A percentile compares a stretch with the other conserved stretches of the same genome.
phyloP scores from a whole-genome alignment of 35 echinoderm and acorn worm species.

The Ophiothrix spiculata region DNA sequence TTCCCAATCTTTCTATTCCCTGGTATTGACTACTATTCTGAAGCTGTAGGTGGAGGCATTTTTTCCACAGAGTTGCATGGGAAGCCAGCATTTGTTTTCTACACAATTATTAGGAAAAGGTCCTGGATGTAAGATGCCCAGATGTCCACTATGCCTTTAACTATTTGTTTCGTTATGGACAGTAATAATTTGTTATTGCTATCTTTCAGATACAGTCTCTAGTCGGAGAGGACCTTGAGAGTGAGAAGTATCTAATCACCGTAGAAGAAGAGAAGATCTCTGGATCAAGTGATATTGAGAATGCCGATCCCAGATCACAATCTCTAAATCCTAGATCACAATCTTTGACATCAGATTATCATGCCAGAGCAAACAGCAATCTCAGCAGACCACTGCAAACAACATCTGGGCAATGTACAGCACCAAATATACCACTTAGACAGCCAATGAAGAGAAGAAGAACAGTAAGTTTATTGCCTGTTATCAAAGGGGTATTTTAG shows the following conservation, averaged over 20 bases:
- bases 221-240: slow-evolving; percentile 72
- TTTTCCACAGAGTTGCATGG: no score
- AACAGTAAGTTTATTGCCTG: slow-evolving; percentile 53
- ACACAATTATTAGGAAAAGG: no score
- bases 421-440: not conserved
- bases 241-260: slow-evolving; percentile 77
- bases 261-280: slow-evolving; percentile 61
- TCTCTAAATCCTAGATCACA: not conserved
- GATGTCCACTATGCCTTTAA: no score
- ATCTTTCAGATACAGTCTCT: slow-evolving; percentile 29
- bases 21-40: no score
- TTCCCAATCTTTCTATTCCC: no score
- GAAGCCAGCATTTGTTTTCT: no score
- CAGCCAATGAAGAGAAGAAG: slow-evolving; percentile 58
- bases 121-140: no score
- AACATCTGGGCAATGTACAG: not conserved
- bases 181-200: no score
- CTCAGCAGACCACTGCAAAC: not conserved
- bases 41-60: no score
- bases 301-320: not conserved
- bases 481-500: no score
- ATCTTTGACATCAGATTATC: not conserved
- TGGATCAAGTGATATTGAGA: slow-evolving; percentile 2
- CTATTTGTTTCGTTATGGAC: no score
- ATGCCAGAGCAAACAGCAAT: not conserved